Evolutionary conservation across 1,140 invertebrate species (phyloP).

Genomic region (Orius laevigatus): DNA sequence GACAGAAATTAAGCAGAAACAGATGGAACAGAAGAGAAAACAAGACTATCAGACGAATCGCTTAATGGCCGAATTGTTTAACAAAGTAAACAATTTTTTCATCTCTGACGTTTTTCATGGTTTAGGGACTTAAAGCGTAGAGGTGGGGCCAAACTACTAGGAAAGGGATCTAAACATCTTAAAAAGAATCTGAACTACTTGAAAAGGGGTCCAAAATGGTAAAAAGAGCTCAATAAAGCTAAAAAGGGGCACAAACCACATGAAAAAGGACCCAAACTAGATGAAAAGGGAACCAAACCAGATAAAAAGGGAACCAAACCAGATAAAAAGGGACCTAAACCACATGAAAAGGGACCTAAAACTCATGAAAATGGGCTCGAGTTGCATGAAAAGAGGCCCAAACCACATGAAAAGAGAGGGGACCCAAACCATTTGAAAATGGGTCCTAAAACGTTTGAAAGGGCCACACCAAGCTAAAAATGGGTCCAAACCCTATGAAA

Average conservation of each 20-base stretch:
- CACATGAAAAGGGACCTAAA: too few species aligned
- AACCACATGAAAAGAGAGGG: not conserved
- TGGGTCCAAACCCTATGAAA: too few species aligned
- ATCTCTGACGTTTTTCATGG: not conserved
- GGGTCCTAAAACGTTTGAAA: not conserved
- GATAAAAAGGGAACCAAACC: not conserved
- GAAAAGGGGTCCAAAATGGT: not conserved
- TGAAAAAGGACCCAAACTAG: too few species aligned
- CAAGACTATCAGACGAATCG: slow-evolving; percentile 33
- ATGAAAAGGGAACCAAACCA: not conserved
- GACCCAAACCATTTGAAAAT: not conserved
- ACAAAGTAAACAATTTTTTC: slow-evolving; percentile 23
- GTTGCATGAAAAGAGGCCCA: too few species aligned
- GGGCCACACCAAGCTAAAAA: too few species aligned
- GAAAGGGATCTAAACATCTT: too few species aligned
- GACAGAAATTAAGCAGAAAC: slow-evolving; percentile 30
- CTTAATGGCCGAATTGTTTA: slow-evolving; percentile 37
- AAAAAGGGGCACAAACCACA: too few species aligned
- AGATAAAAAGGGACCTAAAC: too few species aligned
- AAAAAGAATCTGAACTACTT: not conserved
- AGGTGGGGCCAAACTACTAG: too few species aligned
- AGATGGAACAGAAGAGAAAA: slow-evolving; percentile 29
- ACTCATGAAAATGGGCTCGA: too few species aligned
- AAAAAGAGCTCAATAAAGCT: too few species aligned
- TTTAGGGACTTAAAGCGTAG: not conserved